Conservation (phyloP, 2,888 invertebrate genomes). For the Nycteola revayana region DNA sequence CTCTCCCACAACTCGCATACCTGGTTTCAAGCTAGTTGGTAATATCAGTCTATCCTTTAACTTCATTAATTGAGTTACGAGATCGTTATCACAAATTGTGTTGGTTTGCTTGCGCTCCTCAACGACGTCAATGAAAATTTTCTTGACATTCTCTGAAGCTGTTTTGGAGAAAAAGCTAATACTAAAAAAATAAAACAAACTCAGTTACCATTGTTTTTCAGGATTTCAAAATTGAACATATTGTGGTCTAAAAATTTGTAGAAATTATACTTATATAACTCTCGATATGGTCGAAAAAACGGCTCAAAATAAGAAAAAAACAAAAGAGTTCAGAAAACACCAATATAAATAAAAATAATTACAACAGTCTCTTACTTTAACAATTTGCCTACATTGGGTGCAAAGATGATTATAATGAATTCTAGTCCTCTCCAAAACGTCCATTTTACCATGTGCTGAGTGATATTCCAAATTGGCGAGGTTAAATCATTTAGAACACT, state of each 20-base stretch:
- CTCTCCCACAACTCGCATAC: too few species aligned
- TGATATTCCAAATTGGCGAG: constrained; percentile 63
- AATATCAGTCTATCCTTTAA: constrained; percentile 57
- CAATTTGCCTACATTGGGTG: constrained; percentile 51
- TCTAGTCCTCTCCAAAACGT: constrained; percentile 63
- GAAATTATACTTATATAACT: too few species aligned
- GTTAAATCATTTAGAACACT: constrained; percentile 51
- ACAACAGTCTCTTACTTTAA: constrained; percentile 51
- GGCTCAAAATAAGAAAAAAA: too few species aligned
- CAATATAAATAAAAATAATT: too few species aligned
- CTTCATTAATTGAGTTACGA: constrained; percentile 58
- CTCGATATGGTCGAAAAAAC: too few species aligned
- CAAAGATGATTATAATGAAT: constrained; percentile 54
- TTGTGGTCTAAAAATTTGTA: too few species aligned
- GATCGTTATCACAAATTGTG: constrained; percentile 45
- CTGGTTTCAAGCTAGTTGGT: constrained; percentile 27
- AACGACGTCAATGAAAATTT: constrained; percentile 53
- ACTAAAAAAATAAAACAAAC: too few species aligned
- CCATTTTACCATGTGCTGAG: constrained; percentile 63
- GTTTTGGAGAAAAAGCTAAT: constrained; percentile 54
- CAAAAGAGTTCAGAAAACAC: too few species aligned
- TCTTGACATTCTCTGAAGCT: constrained; percentile 55
- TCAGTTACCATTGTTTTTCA: too few species aligned
- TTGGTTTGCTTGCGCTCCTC: constrained; percentile 43
- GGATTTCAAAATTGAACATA: too few species aligned